Conservation (phyloP, 2,888 invertebrate species). For the Troides aeacus region DNA sequence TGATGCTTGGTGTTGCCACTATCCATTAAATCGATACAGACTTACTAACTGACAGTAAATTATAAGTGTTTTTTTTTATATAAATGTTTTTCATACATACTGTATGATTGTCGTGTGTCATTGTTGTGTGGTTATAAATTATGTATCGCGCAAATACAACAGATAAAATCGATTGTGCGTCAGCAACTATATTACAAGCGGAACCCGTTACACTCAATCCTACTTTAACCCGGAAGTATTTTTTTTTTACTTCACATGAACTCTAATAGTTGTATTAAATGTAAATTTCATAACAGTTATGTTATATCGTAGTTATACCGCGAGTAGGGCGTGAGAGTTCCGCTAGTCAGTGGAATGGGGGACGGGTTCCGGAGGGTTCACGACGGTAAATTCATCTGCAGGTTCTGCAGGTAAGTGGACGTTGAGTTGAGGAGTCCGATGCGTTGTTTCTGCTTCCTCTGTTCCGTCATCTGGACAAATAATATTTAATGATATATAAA, state of each 20-base stretch:
- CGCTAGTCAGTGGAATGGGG: not conserved
- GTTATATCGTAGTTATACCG: not conserved
- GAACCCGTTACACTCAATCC: slow-evolving; percentile 3
- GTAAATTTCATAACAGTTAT: no score
- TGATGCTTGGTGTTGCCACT: no score
- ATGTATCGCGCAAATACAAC: slow-evolving; percentile 8
- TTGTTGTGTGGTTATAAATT: slow-evolving; percentile 17
- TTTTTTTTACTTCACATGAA: no score
- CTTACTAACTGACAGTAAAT: not conserved
- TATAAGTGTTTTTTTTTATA: not conserved
- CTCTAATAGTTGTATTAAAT: no score
- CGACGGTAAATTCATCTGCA: slow-evolving; percentile 74
- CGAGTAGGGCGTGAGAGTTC: not conserved
- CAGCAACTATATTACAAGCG: not conserved
- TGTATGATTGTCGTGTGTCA: slow-evolving; percentile 28
- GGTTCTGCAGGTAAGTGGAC: slow-evolving; percentile 83
- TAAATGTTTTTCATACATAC: not conserved
- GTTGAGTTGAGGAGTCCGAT: slow-evolving; percentile 91
- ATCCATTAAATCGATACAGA: not conserved
- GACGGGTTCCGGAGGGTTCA: slow-evolving; percentile 45
- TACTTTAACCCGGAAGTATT: no score
- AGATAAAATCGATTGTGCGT: slow-evolving; percentile 27
- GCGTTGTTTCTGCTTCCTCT: slow-evolving; percentile 96
- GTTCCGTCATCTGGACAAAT: slow-evolving; percentile 91
- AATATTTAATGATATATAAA: not conserved